Conservation (phyloP, 2,113 vertebrate genomes). For the Bufo gargarizans region DNA sequence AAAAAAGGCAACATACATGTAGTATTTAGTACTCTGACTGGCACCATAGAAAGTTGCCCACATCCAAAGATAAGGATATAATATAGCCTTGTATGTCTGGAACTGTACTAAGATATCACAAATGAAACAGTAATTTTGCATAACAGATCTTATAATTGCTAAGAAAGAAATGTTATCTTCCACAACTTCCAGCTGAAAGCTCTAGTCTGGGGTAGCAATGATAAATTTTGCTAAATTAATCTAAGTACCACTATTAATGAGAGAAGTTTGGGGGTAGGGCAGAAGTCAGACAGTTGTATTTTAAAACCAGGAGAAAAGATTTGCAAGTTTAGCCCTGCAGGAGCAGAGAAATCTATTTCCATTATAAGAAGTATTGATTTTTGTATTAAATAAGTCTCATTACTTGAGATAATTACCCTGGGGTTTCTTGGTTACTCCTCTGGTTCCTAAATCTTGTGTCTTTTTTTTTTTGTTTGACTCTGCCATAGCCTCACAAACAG, state of each 20-base stretch:
- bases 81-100: neutral
- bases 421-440: slow-evolving; percentile 76
- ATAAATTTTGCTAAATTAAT: slow-evolving; percentile 28
- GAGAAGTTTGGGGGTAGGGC: slow-evolving; percentile 27
- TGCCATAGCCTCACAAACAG: slow-evolving; percentile 22
- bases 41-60: too few relatives aligned
- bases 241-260: slow-evolving; percentile 27
- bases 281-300: slow-evolving; percentile 46
- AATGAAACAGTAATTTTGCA: neutral
- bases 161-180: neutral
- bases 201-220: neutral
- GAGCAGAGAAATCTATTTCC: slow-evolving; percentile 79
- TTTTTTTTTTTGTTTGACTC: slow-evolving; percentile 46
- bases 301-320: slow-evolving; percentile 69
- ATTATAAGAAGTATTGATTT: slow-evolving; percentile 82
- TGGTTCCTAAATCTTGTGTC: slow-evolving; percentile 75
- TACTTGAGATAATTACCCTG: slow-evolving; percentile 80
- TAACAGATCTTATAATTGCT: too few relatives aligned
- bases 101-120: neutral
- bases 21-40: too few relatives aligned
- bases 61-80: neutral
- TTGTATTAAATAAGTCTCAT: slow-evolving; percentile 81
- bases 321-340: slow-evolving; percentile 71
- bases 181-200: neutral
- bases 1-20: too few relatives aligned